Evolutionary conservation across 2,797 vertebrate species (phyloP).

Genomic region (Hydrophis major): DNA sequence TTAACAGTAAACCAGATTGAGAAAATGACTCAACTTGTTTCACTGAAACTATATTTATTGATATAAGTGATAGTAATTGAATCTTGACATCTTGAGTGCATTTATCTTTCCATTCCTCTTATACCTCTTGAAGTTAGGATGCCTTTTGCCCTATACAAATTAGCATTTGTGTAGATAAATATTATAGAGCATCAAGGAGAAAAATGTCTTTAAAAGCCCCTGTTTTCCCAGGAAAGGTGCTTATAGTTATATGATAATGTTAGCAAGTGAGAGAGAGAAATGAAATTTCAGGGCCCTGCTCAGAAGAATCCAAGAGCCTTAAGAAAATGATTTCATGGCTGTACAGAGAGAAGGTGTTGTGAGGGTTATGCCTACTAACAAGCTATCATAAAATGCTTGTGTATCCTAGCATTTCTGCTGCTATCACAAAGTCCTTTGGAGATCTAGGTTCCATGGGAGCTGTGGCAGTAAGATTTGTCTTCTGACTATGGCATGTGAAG

Average conservation of each 20-base stretch:
- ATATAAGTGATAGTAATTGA: background rate
- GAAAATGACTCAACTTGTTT: background rate
- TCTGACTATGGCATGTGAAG: background rate
- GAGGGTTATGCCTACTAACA: background rate
- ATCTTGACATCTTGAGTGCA: background rate
- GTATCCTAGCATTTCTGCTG: background rate
- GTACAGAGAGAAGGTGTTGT: background rate
- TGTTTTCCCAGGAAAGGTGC: conserved; percentile 7
- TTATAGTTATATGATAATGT: conserved; percentile 22
- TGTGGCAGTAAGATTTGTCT: background rate
- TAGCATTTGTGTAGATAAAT: conserved; percentile 50
- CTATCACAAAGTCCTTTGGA: background rate
- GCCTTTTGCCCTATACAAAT: conserved; percentile 44
- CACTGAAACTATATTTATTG: background rate
- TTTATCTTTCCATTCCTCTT: background rate
- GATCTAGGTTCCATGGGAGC: background rate
- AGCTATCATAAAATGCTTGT: background rate
- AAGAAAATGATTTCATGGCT: background rate
- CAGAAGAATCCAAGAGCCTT: background rate
- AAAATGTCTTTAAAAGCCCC: conserved; percentile 40
- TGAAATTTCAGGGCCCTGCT: background rate
- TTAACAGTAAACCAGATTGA: background rate
- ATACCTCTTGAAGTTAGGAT: background rate
- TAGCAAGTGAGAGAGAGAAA: conserved; percentile 37
- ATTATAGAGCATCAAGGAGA: conserved; percentile 30